A percentile compares a stretch with the other conserved stretches of the same genome.
Evolutionary conservation across 2,797 vertebrate genomes (phyloP).

Genomic region (Platalea minor): DNA sequence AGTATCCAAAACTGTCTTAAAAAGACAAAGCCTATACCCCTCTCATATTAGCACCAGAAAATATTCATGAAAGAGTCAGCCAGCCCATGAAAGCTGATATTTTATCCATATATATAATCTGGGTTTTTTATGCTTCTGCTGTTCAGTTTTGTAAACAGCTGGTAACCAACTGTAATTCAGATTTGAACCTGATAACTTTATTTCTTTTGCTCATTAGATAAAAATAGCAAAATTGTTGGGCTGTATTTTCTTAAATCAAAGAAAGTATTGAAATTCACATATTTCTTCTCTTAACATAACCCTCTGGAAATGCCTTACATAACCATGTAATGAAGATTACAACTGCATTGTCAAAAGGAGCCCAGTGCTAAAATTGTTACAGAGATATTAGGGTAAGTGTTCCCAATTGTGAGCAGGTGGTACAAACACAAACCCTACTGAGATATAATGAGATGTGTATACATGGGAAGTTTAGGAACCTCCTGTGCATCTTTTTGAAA

Average conservation of each 20-base stretch:
- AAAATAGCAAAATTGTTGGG: constrained; percentile 22
- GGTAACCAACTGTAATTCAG: constrained; percentile 65
- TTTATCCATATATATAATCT: constrained; percentile 59
- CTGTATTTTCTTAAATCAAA: constrained; percentile 55
- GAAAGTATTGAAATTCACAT: constrained; percentile 64
- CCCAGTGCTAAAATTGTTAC: constrained; percentile 59
- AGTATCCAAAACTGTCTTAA: constrained; percentile 52
- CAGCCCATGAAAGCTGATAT: constrained; percentile 46
- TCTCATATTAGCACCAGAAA: constrained; percentile 52
- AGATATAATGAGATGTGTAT: constrained; percentile 80
- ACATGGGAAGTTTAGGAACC: constrained; percentile 73
- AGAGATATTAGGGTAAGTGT: constrained; percentile 59
- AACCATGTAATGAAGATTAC: constrained; percentile 56
- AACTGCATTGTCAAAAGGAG: constrained; percentile 67
- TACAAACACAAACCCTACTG: constrained; percentile 72
- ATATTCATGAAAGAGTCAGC: constrained; percentile 48
- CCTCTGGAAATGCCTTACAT: constrained; percentile 52
- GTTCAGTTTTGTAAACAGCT: constrained; percentile 70
- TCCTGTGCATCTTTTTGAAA: constrained; percentile 77
- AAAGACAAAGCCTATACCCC: background rate
- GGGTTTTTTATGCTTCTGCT: constrained; percentile 24
- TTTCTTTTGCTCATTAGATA: constrained; percentile 47
- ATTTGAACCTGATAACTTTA: constrained; percentile 63
- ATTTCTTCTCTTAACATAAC: constrained; percentile 58
- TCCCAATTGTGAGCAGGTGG: constrained; percentile 76